phyloP scores from a whole-genome alignment of 1,140 invertebrate species.

The Coboldia fuscipes region DNA sequence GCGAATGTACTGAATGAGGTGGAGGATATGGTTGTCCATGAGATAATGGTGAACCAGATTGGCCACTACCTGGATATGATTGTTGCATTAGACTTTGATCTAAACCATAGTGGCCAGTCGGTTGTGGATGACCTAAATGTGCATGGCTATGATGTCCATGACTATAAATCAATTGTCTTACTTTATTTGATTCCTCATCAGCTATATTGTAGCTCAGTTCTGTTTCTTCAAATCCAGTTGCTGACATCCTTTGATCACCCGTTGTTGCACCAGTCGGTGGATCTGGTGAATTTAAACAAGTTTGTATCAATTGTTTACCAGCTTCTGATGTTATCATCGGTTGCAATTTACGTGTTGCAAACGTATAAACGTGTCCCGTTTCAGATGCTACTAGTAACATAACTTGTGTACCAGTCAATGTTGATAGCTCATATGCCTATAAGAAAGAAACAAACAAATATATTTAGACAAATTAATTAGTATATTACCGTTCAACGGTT shows the following conservation, averaged over 20 bases:
- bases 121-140: slow-evolving; percentile 20
- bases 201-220: slow-evolving; percentile 92
- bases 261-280: slow-evolving; percentile 50
- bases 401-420: slow-evolving; percentile 96
- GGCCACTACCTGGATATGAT: slow-evolving; percentile 19
- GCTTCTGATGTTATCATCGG: slow-evolving; percentile 99
- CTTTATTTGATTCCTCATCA: slow-evolving; percentile 87
- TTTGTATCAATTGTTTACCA: slow-evolving; percentile 95
- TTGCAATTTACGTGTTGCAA: slow-evolving; percentile 95
- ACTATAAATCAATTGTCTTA: slow-evolving; percentile 82
- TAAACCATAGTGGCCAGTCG: slow-evolving; percentile 18
- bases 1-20: slow-evolving; percentile 12
- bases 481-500: too few species aligned
- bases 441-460: slow-evolving; percentile 1
- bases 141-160: slow-evolving; percentile 37
- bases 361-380: slow-evolving; percentile 98
- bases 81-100: slow-evolving; percentile 22
- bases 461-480: too few species aligned
- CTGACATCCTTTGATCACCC: slow-evolving; percentile 88
- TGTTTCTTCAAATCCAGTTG: slow-evolving; percentile 94
- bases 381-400: slow-evolving; percentile 91
- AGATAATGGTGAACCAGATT: slow-evolving; percentile 23
- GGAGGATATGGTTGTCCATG: slow-evolving; percentile 17
- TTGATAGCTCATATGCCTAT: slow-evolving; percentile 97
- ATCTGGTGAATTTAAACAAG: slow-evolving; percentile 94